Conservation (phyloP, 2,113 vertebrate species). For the Echinops telfairi region DNA sequence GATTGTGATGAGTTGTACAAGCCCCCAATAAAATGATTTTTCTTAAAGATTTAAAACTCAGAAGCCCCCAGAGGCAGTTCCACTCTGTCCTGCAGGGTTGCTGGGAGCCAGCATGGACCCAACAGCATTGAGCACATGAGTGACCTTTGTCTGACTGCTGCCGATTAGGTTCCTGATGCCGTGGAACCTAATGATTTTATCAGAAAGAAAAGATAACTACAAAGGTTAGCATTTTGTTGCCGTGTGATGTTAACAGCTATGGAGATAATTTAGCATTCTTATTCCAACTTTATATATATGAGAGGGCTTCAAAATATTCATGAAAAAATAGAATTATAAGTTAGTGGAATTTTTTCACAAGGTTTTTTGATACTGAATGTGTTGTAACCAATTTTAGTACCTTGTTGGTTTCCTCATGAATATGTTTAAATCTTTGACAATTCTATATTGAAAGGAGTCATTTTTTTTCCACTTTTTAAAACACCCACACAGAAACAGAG, state of each 20-base stretch:
- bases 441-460: not conserved
- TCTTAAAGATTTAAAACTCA: no score
- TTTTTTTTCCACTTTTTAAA: conserved; percentile 60
- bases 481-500: not conserved
- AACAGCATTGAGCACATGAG: no score
- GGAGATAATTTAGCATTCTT: conserved; percentile 24
- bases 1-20: no score
- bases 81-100: no score
- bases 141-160: conserved; percentile 30
- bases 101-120: no score
- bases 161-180: not conserved
- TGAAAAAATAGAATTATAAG: no score
- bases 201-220: not conserved
- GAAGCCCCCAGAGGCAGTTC: no score
- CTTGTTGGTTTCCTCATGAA: not conserved
- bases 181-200: not conserved
- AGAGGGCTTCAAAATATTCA: no score
- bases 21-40: no score
- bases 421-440: conserved; percentile 26
- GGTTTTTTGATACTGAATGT: not conserved
- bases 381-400: conserved; percentile 20
- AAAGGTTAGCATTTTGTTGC: not conserved
- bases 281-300: not conserved
- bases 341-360: no score
- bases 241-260: not conserved